Conservation (phyloP, 1,140 invertebrate genomes). For the Oryctes rhinoceros region DNA sequence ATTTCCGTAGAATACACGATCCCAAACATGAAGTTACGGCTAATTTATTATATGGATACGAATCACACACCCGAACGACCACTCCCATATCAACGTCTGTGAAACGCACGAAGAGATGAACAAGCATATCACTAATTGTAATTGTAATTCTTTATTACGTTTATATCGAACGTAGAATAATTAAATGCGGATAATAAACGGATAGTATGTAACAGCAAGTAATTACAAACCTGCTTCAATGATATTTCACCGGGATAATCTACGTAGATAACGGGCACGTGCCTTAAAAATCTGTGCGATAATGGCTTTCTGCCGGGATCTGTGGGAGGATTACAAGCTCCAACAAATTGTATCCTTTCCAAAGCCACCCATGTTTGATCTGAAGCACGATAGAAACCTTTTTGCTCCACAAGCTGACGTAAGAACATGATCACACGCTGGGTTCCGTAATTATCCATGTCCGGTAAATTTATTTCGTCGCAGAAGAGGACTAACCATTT, state of each 20-base stretch:
- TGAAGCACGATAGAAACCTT: constrained; percentile 87
- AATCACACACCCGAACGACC: too few relatives aligned
- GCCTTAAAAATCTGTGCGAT: constrained; percentile 90
- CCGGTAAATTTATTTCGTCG: constrained; percentile 99
- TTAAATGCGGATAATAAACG: too few relatives aligned
- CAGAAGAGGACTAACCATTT: constrained; percentile 99
- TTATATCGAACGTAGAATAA: too few relatives aligned
- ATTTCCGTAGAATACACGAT: too few relatives aligned
- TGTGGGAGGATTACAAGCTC: constrained; percentile 99
- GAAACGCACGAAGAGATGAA: too few relatives aligned
- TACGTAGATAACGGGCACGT: constrained; percentile 99
- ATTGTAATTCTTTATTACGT: too few relatives aligned
- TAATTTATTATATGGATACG: too few relatives aligned
- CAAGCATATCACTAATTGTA: too few relatives aligned
- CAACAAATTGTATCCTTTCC: constrained; percentile 99
- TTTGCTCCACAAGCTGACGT: constrained; percentile 95
- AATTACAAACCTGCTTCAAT: constrained; percentile 76
- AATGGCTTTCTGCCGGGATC: constrained; percentile 98
- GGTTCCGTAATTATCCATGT: constrained; percentile 98
- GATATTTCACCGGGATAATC: constrained; percentile 99
- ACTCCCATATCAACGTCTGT: too few relatives aligned
- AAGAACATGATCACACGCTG: constrained; percentile 99
- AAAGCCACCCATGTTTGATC: constrained; percentile 97
- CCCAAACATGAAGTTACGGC: too few relatives aligned
- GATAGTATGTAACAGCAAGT: background rate